These are phyloP conservation scores for Leucania comma DNA, from an alignment of 2,888 invertebrate genomes.

Conservation along the genomic window DNA sequence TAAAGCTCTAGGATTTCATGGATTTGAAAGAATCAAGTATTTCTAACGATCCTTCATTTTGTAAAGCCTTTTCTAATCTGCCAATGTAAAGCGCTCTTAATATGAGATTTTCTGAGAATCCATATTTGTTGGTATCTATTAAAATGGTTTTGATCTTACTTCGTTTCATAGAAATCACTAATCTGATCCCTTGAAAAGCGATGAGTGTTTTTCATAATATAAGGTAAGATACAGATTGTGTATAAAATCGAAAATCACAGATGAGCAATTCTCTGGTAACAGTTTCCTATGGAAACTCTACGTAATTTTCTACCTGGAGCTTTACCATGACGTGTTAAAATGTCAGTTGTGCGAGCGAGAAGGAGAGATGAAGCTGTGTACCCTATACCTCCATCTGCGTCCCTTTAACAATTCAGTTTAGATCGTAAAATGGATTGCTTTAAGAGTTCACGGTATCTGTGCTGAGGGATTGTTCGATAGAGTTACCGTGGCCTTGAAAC, in stretches of 20 bases:
- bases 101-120: not conserved
- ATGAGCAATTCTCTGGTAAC: not conserved
- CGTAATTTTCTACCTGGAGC: no score
- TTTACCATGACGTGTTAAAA: no score
- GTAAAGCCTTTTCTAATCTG: constrained; percentile 1
- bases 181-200: not conserved
- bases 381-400: no score
- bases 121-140: constrained; percentile 12
- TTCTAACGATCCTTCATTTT: not conserved
- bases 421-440: no score
- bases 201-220: not conserved
- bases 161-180: not conserved
- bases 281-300: not conserved
- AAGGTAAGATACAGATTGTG: not conserved
- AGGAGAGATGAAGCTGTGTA: no score
- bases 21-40: constrained; percentile 13
- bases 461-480: no score
- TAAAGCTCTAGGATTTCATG: not conserved
- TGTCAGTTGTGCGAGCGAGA: no score
- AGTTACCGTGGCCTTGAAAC: no score
- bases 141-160: not conserved
- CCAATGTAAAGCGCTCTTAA: not conserved
- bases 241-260: not conserved
- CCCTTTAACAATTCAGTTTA: no score
- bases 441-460: no score